These are phyloP conservation scores for Syngnathus acus DNA, from an alignment of 2,797 vertebrate species.

Conservation along the genomic window DNA sequence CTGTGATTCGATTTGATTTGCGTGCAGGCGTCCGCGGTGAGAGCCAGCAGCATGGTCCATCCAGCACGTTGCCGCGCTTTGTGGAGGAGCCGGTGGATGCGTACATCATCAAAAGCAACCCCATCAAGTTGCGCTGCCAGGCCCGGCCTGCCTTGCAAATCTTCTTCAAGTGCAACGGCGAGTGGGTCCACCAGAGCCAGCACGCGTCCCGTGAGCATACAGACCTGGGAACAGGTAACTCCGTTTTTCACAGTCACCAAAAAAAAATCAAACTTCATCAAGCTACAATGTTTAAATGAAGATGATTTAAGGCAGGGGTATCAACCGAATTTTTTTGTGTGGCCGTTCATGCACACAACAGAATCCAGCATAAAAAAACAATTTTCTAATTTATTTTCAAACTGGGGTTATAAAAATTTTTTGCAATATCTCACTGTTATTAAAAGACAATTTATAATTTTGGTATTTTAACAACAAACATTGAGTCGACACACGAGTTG, in stretches of 20 bases:
- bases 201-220: constrained; percentile 85
- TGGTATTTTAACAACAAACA: too few species aligned
- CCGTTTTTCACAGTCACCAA: not conserved
- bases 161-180: constrained; percentile 98
- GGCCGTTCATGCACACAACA: too few species aligned
- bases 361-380: too few species aligned
- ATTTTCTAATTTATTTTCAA: too few species aligned
- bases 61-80: constrained; percentile 89
- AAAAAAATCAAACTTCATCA: not conserved
- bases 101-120: constrained; percentile 95
- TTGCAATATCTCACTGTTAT: too few species aligned
- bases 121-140: constrained; percentile 85
- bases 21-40: constrained; percentile 61
- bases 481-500: too few species aligned
- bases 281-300: not conserved
- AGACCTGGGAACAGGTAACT: constrained; percentile 82
- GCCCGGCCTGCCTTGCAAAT: constrained; percentile 92
- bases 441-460: too few species aligned
- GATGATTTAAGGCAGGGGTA: not conserved
- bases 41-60: constrained; percentile 60
- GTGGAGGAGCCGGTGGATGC: constrained; percentile 91
- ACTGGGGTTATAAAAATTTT: too few species aligned
- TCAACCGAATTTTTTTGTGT: too few species aligned
- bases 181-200: constrained; percentile 97
- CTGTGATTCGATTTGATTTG: not conserved